phyloP scores from a whole-genome alignment of 2,888 invertebrate genomes.

The Rosalia funebris region DNA sequence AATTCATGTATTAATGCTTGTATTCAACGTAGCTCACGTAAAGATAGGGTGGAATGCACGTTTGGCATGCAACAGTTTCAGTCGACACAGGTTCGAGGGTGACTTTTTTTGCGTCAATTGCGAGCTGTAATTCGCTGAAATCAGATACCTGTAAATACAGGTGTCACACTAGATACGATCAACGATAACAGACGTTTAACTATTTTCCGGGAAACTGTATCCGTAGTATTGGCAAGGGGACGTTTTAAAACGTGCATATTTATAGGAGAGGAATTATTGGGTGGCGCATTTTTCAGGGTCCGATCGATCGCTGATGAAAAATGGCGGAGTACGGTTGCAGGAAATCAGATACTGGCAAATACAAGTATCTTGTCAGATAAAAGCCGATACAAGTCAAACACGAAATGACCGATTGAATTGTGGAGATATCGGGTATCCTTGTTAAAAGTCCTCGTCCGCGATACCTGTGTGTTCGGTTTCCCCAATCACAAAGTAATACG shows the following conservation, averaged over 20 bases:
- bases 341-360: conserved; percentile 40
- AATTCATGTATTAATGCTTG: conserved; percentile 38
- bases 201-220: too few species aligned
- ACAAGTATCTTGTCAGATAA: conserved; percentile 42
- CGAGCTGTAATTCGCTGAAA: conserved; percentile 5
- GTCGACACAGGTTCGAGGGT: too few species aligned
- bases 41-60: conserved; percentile 21
- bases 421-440: conserved; percentile 57
- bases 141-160: conserved; percentile 15
- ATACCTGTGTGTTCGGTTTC: conserved; percentile 57
- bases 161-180: neutral
- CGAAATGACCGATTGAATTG: conserved; percentile 54
- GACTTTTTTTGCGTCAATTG: conserved; percentile 17
- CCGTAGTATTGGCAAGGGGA: too few species aligned
- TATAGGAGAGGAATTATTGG: too few species aligned
- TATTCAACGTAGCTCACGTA: conserved; percentile 34
- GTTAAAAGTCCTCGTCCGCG: conserved; percentile 54
- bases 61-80: conserved; percentile 36
- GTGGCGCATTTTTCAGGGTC: too few species aligned
- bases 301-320: too few species aligned
- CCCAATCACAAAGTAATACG: conserved; percentile 62
- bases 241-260: too few species aligned
- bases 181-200: too few species aligned
- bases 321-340: neutral
- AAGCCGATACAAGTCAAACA: conserved; percentile 46